A percentile compares a stretch with the other conserved stretches of the same genome.
phyloP scores from a whole-genome alignment of 2,888 invertebrate species.

The Urechis unicinctus region DNA sequence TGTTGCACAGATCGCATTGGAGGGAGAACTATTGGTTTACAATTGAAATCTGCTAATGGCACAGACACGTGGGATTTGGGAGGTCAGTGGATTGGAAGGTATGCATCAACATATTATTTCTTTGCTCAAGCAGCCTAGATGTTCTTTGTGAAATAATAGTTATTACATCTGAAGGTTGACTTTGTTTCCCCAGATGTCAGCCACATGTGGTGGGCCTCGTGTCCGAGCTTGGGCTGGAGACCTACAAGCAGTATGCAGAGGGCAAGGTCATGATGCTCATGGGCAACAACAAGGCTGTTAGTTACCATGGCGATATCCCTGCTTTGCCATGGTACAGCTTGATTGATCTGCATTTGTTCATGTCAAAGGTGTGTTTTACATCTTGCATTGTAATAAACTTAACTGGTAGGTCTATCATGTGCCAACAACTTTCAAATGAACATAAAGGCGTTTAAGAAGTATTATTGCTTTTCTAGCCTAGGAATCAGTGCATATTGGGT shows the following conservation, averaged over 20 bases:
- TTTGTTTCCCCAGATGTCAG: conserved; percentile 27
- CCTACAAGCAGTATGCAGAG: conserved; percentile 32
- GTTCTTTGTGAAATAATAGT: too few species aligned
- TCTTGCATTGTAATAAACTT: neutral
- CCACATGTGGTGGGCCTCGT: conserved; percentile 40
- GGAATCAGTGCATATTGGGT: too few species aligned
- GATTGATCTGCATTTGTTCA: conserved; percentile 36
- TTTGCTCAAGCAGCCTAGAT: too few species aligned
- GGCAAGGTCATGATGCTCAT: conserved; percentile 41
- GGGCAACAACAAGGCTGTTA: conserved; percentile 22
- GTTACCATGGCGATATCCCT: conserved; percentile 40
- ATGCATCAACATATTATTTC: conserved; percentile 6
- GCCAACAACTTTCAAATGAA: too few species aligned
- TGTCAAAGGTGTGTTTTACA: conserved; percentile 30
- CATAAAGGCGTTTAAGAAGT: too few species aligned
- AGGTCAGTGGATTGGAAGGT: conserved; percentile 49
- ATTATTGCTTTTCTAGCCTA: too few species aligned
- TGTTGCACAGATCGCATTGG: conserved; percentile 40
- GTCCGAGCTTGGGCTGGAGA: conserved; percentile 37
- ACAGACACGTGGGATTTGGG: conserved; percentile 41
- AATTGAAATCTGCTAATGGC: conserved; percentile 32
- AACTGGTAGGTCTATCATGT: too few species aligned
- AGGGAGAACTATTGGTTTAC: conserved; percentile 38
- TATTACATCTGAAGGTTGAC: too few species aligned
- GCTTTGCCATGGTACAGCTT: conserved; percentile 32